A percentile compares a stretch with the other conserved stretches of the same genome.
phyloP scores from a whole-genome alignment of 64 coral and sea anemone species.

The Montipora foliosa region DNA sequence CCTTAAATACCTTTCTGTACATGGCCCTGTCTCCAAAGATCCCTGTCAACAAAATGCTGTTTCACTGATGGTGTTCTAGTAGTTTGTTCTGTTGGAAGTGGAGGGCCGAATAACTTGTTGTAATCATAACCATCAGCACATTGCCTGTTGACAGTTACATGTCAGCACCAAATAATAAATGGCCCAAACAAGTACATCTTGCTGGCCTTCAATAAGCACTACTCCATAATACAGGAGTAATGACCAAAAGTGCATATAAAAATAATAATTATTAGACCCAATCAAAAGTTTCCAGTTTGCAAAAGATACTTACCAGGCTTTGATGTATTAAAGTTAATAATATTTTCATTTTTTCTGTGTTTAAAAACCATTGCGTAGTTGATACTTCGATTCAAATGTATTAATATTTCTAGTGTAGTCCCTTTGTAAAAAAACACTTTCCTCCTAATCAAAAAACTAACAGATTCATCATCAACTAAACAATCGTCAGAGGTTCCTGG shows the following conservation, averaged over 20 bases:
- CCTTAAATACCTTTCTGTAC: constrained; percentile 2
- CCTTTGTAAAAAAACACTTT: no score
- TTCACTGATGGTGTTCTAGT: neutral
- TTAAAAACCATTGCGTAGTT: no score
- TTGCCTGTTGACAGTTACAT: constrained; percentile 46
- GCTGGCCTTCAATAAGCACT: neutral
- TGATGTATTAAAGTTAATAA: no score
- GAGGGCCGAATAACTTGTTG: constrained; percentile 33
- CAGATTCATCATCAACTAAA: no score
- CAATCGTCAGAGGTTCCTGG: no score
- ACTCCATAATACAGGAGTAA: neutral
- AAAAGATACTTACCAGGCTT: no score
- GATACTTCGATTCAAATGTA: no score
- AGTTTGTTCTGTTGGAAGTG: neutral
- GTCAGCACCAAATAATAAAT: constrained; percentile 32
- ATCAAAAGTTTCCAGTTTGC: no score
- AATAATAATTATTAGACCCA: neutral
- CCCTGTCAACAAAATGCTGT: constrained; percentile 43
- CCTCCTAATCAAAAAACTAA: no score
- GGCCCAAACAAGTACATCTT: constrained; percentile 17
- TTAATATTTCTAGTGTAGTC: no score
- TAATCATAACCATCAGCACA: constrained; percentile 18
- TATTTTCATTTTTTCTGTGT: no score
- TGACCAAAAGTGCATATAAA: neutral
- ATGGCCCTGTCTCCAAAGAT: constrained; percentile 65